These are phyloP conservation scores for Phataginus tricuspis DNA, from an alignment of 2,797 vertebrate genomes.

Conservation along the genomic window DNA sequence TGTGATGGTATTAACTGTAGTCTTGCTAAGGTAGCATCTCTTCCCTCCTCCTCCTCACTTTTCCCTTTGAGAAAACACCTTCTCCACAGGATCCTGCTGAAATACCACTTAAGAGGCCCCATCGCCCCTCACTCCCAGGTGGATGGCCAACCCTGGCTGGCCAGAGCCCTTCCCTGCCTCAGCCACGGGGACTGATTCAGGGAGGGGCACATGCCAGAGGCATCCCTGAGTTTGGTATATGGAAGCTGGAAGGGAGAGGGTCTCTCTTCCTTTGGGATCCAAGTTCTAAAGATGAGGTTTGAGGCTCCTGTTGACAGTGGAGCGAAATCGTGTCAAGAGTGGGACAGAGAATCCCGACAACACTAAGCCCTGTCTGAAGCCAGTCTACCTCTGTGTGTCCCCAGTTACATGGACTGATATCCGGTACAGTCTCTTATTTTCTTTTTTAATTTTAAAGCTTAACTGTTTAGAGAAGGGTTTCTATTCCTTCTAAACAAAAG, in stretches of 20 bases:
- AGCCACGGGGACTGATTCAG: background rate
- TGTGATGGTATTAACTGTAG: background rate
- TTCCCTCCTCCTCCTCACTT: background rate
- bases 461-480: background rate
- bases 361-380: background rate
- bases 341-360: background rate
- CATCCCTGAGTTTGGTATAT: background rate
- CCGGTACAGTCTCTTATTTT: background rate
- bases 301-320: background rate
- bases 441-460: background rate
- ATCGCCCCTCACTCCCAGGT: background rate
- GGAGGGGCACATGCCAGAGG: background rate
- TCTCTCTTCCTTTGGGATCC: background rate
- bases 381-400: background rate
- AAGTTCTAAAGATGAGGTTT: background rate
- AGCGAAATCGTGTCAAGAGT: background rate
- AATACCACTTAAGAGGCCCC: background rate
- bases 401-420: background rate
- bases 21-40: background rate
- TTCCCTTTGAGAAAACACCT: background rate
- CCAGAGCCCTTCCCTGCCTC: background rate
- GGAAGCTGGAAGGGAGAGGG: background rate
- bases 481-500: background rate
- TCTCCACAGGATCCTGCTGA: background rate
- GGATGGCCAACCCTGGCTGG: fast-evolving